These are phyloP conservation scores for Anisognathus igniventris DNA, from an alignment of 2,797 vertebrate species.

Conservation along the genomic window DNA sequence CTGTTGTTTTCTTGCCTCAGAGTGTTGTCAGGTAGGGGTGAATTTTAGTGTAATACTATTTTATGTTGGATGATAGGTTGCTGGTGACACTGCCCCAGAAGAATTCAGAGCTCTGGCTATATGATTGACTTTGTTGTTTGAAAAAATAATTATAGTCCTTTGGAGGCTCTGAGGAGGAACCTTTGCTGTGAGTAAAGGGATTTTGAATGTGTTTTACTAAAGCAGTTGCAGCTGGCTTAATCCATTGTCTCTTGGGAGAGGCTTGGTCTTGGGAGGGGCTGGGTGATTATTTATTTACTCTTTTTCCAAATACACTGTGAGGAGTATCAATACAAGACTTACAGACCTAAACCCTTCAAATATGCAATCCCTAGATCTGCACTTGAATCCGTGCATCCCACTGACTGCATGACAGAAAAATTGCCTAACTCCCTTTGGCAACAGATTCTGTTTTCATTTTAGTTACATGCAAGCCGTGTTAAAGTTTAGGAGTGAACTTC, in stretches of 20 bases:
- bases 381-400: background rate
- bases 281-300: background rate
- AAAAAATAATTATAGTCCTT: background rate
- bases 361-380: background rate
- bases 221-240: background rate
- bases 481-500: background rate
- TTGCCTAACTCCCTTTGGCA: background rate
- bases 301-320: background rate
- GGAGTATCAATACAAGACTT: background rate
- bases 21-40: rapidly evolving
- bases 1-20: background rate
- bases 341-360: background rate
- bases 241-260: background rate
- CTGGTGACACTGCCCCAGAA: background rate
- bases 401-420: background rate
- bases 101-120: background rate
- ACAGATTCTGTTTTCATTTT: background rate
- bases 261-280: background rate
- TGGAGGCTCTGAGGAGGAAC: background rate
- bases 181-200: background rate
- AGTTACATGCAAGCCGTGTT: rapidly evolving
- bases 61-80: background rate
- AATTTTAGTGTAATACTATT: background rate
- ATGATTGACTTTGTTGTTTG: background rate
- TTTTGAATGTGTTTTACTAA: background rate